These are phyloP conservation scores for Mastacembelus armatus DNA, from an alignment of 2,797 vertebrate genomes.

Conservation along the genomic window DNA sequence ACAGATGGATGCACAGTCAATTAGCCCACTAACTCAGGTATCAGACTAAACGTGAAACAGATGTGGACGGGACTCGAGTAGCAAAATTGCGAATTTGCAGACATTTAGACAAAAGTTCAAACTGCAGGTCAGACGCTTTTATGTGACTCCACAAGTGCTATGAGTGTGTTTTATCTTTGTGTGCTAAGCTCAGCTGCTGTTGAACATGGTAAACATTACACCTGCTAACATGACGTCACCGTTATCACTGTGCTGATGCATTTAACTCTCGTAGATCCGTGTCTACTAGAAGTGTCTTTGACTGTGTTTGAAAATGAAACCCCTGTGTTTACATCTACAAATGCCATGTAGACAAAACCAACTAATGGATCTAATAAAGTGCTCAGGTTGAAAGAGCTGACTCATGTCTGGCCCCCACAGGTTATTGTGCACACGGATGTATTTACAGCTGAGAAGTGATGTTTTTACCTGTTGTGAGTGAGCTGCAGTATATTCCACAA, in stretches of 20 bases:
- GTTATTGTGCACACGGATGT: too few species aligned
- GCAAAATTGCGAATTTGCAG: too few species aligned
- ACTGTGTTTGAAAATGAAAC: too few species aligned
- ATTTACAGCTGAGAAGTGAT: constrained; percentile 49
- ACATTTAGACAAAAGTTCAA: neutral
- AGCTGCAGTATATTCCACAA: constrained; percentile 41
- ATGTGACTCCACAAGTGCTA: neutral
- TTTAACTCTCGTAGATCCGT: too few species aligned
- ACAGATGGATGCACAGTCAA: constrained; percentile 16
- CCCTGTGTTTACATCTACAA: too few species aligned
- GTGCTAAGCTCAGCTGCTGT: too few species aligned
- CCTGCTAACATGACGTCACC: too few species aligned
- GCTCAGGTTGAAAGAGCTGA: neutral
- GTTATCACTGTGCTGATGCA: too few species aligned
- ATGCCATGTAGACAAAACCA: too few species aligned
- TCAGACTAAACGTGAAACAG: neutral
- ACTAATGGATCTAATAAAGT: neutral
- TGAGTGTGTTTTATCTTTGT: too few species aligned
- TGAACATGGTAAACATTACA: too few species aligned
- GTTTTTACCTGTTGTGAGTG: constrained; percentile 28
- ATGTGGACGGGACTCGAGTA: neutral
- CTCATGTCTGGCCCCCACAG: neutral
- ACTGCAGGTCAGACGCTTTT: neutral
- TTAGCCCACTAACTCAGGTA: constrained; percentile 1
- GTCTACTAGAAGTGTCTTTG: too few species aligned